Evolutionary conservation across 2,888 invertebrate species (phyloP), one percentile per base, ranked within the genome.

Genomic region (Chaitophorus viminalis): DNA sequence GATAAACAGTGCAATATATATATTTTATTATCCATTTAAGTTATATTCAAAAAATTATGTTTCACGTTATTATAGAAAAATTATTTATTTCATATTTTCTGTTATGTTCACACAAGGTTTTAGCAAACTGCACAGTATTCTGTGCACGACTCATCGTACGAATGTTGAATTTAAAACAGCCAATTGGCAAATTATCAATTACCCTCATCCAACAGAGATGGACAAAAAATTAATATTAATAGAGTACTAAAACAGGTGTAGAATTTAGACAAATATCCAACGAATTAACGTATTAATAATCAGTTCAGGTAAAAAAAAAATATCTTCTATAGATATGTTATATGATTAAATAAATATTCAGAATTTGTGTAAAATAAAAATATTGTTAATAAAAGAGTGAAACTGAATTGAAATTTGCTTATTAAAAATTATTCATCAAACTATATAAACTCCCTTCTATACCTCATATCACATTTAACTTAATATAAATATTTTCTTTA

Each of bases 101-200:
- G 29, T 72, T 82, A 52, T 52, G 18, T 36, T 60, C 60, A 6
- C 74, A 21, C 36, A 75, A 8, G 11, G 60, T 60, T 54, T 39
- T 33, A 25, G 36, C 25, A 36, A 54, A 54, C 68, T 33, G n/a
- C 18, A 36, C 46, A 29, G 78, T 77, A 86, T 86, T 86, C 86
- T 36, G 17, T 36, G 36, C 85, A 78, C 85, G 85, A 65, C 17
- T 54, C 54, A 17, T n/a, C 39, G 31, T 65, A 75, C 81, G 81
- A 74, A 74, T 60, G 78, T 72, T 79, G 78, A 86, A 86, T 86
- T 86, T 78, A 54, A 79, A 81, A 74, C 25, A 60, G 81, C 60
- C 79, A 75, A 87, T 74, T 46, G 65, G 72, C 25, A 81, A 74
- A 81, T 74, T 81, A 87, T 81, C 72, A 81, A 74, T 87, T 87